Percentiles rank a stretch among this genome's conserved stretches.
phyloP scores from a whole-genome alignment of 2,888 invertebrate species.

The Phragmatobia fuliginosa region DNA sequence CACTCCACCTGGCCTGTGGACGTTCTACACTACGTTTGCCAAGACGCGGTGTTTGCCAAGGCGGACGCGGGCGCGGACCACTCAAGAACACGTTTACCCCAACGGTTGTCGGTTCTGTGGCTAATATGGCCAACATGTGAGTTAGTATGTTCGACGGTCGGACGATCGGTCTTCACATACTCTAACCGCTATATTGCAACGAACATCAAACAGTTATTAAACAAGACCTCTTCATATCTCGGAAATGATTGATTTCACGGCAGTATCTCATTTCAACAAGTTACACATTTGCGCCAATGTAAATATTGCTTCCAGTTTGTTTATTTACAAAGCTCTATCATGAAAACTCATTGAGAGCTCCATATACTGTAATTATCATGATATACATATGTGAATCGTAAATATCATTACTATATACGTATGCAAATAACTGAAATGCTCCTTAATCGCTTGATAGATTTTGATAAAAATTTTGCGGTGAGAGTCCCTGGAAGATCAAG shows the following conservation, averaged over 20 bases:
- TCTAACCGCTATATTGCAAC: neutral
- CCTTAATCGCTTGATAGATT: neutral
- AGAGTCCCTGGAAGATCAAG: neutral
- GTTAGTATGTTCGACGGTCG: no score
- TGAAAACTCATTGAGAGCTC: neutral
- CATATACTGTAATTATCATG: neutral
- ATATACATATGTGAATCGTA: neutral
- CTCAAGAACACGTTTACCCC: no score
- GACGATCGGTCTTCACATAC: no score
- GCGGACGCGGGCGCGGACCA: no score
- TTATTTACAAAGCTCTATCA: neutral
- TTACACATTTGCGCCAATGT: neutral
- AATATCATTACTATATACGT: neutral
- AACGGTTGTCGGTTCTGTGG: no score
- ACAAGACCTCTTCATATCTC: conserved; percentile 2
- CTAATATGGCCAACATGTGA: no score
- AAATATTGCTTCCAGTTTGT: neutral
- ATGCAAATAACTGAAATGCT: neutral
- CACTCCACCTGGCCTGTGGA: no score
- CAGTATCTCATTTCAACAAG: conserved; percentile 7
- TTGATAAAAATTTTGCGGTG: neutral
- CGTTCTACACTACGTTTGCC: no score
- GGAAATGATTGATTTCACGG: neutral
- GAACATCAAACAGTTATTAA: neutral
- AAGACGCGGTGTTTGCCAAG: no score